phyloP scores from a whole-genome alignment of 2,888 invertebrate species.

The Oscheius sp. region DNA sequence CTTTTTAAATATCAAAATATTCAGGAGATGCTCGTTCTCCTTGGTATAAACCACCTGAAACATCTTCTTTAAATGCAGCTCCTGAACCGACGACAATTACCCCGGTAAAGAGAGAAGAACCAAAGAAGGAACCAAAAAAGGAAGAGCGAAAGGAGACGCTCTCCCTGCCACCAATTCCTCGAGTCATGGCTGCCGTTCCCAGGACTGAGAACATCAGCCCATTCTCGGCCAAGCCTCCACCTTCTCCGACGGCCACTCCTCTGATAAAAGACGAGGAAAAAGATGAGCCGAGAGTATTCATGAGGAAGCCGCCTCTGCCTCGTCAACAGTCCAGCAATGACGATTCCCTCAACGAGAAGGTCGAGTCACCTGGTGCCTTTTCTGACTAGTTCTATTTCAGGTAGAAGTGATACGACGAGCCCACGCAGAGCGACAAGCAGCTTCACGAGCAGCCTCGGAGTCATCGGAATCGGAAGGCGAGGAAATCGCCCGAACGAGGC shows the following conservation, averaged over 20 bases:
- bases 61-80: constrained; percentile 32
- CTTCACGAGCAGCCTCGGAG: constrained; percentile 41
- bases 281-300: constrained; percentile 13
- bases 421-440: constrained; percentile 58
- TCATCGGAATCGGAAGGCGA: constrained; percentile 49
- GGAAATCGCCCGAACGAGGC: constrained; percentile 66
- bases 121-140: constrained; percentile 21
- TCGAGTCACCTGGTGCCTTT: constrained; percentile 17
- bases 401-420: constrained; percentile 64
- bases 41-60: constrained; percentile 33
- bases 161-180: constrained; percentile 28
- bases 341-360: constrained; percentile 65
- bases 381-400: constrained; percentile 4
- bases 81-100: neutral
- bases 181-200: constrained; percentile 14
- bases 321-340: constrained; percentile 65
- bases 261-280: constrained; percentile 42
- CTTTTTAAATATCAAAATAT: neutral
- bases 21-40: constrained; percentile 32
- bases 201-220: constrained; percentile 24
- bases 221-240: constrained; percentile 14
- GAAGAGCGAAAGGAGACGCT: constrained; percentile 32
- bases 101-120: neutral
- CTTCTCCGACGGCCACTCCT: constrained; percentile 39
- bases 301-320: constrained; percentile 64